Evolutionary conservation across 1,140 invertebrate species (phyloP).

Genomic region (Drosophila lini): DNA sequence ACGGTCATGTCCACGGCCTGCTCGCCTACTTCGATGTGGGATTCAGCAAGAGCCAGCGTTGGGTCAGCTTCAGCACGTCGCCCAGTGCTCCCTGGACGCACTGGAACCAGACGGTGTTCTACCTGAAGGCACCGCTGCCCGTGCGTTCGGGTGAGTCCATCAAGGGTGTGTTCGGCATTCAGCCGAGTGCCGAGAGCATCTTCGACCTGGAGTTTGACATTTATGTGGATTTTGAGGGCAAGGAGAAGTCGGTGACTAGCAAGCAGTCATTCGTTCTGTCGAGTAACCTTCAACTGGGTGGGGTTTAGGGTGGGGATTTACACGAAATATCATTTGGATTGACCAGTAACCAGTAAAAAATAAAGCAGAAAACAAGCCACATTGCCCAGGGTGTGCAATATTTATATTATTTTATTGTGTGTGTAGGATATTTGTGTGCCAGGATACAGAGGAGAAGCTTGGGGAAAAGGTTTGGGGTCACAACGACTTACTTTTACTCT

Average conservation of each 20-base stretch:
- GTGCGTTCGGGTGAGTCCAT: conserved; percentile 34
- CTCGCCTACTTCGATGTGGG: conserved; percentile 58
- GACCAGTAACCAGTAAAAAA: conserved; percentile 12
- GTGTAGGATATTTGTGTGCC: conserved; percentile 1
- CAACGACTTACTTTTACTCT: neutral
- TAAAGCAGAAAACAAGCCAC: conserved; percentile 20
- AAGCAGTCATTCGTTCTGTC: conserved; percentile 25
- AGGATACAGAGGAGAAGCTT: neutral
- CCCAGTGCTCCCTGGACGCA: conserved; percentile 50
- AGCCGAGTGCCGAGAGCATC: conserved; percentile 18
- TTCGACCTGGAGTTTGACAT: conserved; percentile 46
- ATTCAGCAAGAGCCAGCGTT: conserved; percentile 45
- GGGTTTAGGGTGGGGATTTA: neutral
- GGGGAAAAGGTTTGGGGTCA: neutral
- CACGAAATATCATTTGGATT: conserved; percentile 16
- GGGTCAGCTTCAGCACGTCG: conserved; percentile 54
- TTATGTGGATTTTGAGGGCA: conserved; percentile 32
- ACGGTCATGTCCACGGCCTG: conserved; percentile 43
- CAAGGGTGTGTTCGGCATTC: conserved; percentile 33
- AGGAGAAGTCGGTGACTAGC: conserved; percentile 9
- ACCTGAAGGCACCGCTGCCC: conserved; percentile 34
- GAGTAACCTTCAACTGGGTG: conserved; percentile 8
- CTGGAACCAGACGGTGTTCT: conserved; percentile 62
- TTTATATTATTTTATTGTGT: conserved; percentile 41
- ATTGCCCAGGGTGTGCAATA: conserved; percentile 24